Conservation (phyloP, 2,113 vertebrate species). For the Menidia beryllina region DNA sequence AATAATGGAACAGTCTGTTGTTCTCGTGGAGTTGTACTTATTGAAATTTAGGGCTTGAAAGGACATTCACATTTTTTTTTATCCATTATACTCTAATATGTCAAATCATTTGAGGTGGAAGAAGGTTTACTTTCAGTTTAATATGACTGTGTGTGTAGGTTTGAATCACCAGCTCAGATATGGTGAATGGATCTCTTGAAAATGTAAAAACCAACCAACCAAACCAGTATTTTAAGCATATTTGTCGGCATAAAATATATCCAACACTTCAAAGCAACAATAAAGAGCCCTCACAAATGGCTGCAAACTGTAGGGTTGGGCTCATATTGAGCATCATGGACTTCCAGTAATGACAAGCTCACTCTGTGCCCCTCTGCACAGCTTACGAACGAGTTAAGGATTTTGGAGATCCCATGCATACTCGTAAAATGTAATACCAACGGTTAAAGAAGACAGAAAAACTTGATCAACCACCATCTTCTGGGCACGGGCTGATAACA, state of each 20-base stretch:
- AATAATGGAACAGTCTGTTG: no score
- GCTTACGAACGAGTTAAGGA: not conserved
- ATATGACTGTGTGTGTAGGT: no score
- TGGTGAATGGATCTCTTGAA: not conserved
- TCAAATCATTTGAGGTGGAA: no score
- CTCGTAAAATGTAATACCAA: not conserved
- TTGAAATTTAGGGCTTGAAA: no score
- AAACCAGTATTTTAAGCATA: not conserved
- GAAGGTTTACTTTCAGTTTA: no score
- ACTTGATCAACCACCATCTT: not conserved
- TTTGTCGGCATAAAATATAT: not conserved
- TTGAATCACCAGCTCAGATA: not conserved
- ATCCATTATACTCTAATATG: no score
- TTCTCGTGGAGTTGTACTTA: no score
- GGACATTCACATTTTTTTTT: no score
- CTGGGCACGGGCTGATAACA: not conserved
- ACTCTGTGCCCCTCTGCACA: not conserved
- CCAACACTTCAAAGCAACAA: not conserved
- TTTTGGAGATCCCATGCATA: not conserved
- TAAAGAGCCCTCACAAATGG: not conserved
- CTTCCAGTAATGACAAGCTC: not conserved
- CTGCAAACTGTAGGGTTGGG: no score
- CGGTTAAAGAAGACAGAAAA: not conserved
- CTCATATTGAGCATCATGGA: not conserved
- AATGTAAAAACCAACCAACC: not conserved